Conservation (phyloP, 2,888 invertebrate genomes). For the Lepidochrysops patricia region DNA sequence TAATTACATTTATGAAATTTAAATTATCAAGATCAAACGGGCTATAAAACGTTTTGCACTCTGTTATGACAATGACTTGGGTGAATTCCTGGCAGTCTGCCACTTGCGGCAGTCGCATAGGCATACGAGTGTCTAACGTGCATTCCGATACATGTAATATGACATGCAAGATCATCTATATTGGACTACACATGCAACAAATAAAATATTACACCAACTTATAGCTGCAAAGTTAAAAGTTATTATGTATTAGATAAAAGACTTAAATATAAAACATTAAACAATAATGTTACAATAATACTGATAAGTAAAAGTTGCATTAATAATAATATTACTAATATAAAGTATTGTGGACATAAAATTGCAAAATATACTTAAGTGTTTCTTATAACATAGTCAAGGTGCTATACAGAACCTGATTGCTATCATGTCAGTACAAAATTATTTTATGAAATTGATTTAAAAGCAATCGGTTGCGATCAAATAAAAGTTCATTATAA, state of each 20-base stretch:
- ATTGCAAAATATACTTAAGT: too few relatives aligned
- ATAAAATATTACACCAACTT: background rate
- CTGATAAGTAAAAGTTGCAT: background rate
- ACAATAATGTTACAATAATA: too few relatives aligned
- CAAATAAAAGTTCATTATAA: background rate
- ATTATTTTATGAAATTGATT: background rate
- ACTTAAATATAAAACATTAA: too few relatives aligned
- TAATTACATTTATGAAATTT: background rate
- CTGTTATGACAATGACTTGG: background rate
- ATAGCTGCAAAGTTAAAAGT: too few relatives aligned
- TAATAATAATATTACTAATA: background rate
- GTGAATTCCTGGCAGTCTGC: background rate
- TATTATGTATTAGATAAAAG: too few relatives aligned
- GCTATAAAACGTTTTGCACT: background rate
- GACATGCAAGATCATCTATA: background rate
- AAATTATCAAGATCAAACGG: background rate
- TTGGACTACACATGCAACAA: background rate
- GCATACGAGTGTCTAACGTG: background rate
- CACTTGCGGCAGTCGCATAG: background rate
- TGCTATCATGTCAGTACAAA: background rate
- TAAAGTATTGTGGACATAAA: too few relatives aligned
- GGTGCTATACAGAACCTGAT: background rate
- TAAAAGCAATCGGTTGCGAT: background rate
- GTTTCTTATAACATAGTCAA: too few relatives aligned
- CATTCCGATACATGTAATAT: background rate